phyloP scores from a whole-genome alignment of 2,888 invertebrate species.

The Papilio demoleus region DNA sequence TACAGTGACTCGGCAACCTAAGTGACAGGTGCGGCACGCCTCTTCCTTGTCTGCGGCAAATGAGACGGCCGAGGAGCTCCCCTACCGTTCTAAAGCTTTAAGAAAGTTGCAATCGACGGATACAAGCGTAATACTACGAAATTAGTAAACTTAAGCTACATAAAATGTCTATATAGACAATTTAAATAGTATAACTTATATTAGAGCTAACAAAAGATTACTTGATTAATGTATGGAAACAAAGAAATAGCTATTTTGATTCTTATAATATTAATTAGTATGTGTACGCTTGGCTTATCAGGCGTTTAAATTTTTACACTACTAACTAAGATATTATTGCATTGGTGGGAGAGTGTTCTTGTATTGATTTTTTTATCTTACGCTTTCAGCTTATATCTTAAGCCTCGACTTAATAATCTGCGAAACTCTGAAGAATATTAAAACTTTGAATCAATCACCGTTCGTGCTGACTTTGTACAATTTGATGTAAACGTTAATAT shows the following conservation, averaged over 20 bases:
- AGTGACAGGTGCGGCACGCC: constrained; percentile 69
- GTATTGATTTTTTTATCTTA: neutral
- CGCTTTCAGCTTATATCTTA: constrained; percentile 19
- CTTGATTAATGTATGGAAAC: too few relatives aligned
- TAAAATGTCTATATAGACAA: neutral
- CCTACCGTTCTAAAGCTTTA: constrained; percentile 49
- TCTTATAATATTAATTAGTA: too few relatives aligned
- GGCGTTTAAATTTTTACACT: too few relatives aligned
- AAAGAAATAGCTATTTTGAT: too few relatives aligned
- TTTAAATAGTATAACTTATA: neutral
- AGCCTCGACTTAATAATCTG: constrained; percentile 7
- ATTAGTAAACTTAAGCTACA: neutral
- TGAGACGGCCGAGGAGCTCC: constrained; percentile 66
- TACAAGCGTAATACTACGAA: constrained; percentile 10
- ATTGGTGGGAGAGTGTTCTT: neutral
- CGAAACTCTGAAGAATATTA: constrained; percentile 20
- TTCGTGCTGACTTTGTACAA: constrained; percentile 8
- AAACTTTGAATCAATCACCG: constrained; percentile 28
- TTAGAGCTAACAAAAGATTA: too few relatives aligned
- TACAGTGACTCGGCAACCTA: constrained; percentile 56
- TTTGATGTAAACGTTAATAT: constrained; percentile 7
- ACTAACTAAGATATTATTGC: neutral
- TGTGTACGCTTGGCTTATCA: too few relatives aligned
- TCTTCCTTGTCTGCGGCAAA: constrained; percentile 75
- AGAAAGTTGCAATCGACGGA: constrained; percentile 40